These are phyloP conservation scores for Phrynosoma blainvillii DNA, from an alignment of 2,113 vertebrate species.

Conservation along the genomic window DNA sequence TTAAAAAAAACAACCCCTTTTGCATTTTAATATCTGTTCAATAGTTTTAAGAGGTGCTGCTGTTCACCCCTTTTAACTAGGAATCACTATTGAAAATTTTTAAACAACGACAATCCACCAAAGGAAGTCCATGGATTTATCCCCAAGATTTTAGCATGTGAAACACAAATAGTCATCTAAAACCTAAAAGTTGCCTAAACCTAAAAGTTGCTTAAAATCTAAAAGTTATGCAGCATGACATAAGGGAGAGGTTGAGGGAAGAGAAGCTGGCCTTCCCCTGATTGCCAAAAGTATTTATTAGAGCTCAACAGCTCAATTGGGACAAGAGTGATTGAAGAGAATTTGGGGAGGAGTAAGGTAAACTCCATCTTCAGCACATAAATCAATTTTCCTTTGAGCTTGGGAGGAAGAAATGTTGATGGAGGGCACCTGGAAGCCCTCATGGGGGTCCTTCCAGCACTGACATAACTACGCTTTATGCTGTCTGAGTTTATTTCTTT, in stretches of 20 bases:
- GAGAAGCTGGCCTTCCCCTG: not conserved
- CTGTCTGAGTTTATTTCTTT: slow-evolving; percentile 71
- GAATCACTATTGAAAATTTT: not conserved
- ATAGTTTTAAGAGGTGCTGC: not conserved
- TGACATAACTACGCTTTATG: slow-evolving; percentile 53
- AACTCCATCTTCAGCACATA: slow-evolving; percentile 31
- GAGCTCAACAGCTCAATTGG: not conserved
- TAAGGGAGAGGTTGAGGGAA: not conserved
- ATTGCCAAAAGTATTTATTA: slow-evolving; percentile 26
- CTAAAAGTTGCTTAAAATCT: not conserved
- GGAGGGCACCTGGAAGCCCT: slow-evolving; percentile 17
- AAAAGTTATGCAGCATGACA: not conserved
- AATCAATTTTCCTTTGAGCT: slow-evolving; percentile 9
- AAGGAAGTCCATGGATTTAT: not conserved
- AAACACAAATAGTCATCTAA: not conserved
- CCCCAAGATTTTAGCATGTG: no score
- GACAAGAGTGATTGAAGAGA: slow-evolving; percentile 17
- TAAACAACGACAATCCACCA: not conserved
- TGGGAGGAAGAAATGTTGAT: slow-evolving; percentile 31
- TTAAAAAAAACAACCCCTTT: not conserved
- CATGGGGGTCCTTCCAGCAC: not conserved
- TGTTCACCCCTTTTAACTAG: not conserved
- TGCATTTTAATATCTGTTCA: not conserved
- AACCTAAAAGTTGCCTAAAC: slow-evolving; percentile 4
- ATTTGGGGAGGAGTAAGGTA: slow-evolving; percentile 3